Evolutionary conservation across 2,113 vertebrate species (phyloP), one percentile per base, ranked within the genome.

Genomic region (Oncorhynchus mykiss): DNA sequence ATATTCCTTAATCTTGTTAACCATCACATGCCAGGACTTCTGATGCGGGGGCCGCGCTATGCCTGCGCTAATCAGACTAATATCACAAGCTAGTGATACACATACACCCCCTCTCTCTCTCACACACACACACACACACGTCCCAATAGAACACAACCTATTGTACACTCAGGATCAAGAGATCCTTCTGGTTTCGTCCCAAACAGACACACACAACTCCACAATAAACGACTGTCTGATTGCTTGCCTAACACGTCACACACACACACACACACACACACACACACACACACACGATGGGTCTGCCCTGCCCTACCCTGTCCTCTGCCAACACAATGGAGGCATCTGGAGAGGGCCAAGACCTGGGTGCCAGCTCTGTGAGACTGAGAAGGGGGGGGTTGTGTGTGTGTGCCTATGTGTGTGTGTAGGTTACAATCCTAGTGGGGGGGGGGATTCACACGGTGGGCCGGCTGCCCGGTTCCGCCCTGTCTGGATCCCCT

Each of bases 1-100:
- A 88, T 87, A 88, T 88, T 88, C 83, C 85, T 87, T 88, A 88
- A 88, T 88, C 87, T 88, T 72, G 82, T 88, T 88, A 85, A 84
- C 85, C 78, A 87, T 88, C 82, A 88, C 87, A 87, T 65, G 80
- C 79, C 83, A 82, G 76, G 78, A 80, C 80, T 84, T 87, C 82
- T 74, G 80, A 88, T 87, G 78, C 80, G 70, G 76, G 73, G 70
- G 67, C 74, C 69, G 71, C 25, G 1, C 25, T 12, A 74, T 82
- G 73, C 66, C 85, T 84, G 84, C 74, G 82, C 80, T 86, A 83
- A 87, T 85, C 80, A 69, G 67, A 75, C 83, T 86, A 86, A 87
- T 54, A 54, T 54, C 51, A 54, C 14, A 13, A 16, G 59, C 5
- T 22, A 62, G 59, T n/a, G 59, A 24, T 22, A 62, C 81, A 83